Evolutionary conservation across 2,797 vertebrate genomes (phyloP), one percentile per base, ranked within the genome.

Genomic region (Setipinna tenuifilis): DNA sequence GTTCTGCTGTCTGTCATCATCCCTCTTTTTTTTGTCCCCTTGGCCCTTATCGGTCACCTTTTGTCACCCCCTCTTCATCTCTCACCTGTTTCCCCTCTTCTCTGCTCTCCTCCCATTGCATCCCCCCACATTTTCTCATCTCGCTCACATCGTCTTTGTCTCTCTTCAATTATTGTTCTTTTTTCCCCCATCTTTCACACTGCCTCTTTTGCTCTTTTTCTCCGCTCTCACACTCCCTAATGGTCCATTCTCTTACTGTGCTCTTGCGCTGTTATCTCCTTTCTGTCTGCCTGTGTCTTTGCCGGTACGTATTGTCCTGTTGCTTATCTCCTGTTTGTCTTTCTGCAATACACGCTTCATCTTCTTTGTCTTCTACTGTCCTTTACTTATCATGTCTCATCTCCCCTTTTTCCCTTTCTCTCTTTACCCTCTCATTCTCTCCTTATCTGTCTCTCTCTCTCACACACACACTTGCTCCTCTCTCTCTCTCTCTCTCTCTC

Each of bases 401-500:
- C 46, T 17, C 35, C 0, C 35, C 28, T 59, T 6, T 35, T n/a
- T 81, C 65, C 62, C 75, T 50, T n/a, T 6, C 23, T 81, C 17
- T 25, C 84, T 25, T 14, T 84, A 17, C 3, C 19, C 11, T 14
- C 14, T 81, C 68, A 50, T 17, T n/a, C 82, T 46, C 25, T 58
- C 48, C 50, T 17, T 44, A 17, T 78, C 54, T 0, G 6, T 1
- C 82, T 80, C 80, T 14, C 25, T 81, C 0, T 0, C 3, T 5
- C 44, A 57, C 3, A 21, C 83, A 82, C 83, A 9, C 21, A 41
- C 81, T 23, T 3, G 17, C 46, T 21, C 82, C 19, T 10, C 75
- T 82, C 31, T 12, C 41, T 44, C 19, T 83, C 44, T 81, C 9
- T 71, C 21, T 88, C 84, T 82, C 68, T 82, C 83, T 68, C 10